Conservation (phyloP, 2,113 vertebrate species). For the Tyto alba region DNA sequence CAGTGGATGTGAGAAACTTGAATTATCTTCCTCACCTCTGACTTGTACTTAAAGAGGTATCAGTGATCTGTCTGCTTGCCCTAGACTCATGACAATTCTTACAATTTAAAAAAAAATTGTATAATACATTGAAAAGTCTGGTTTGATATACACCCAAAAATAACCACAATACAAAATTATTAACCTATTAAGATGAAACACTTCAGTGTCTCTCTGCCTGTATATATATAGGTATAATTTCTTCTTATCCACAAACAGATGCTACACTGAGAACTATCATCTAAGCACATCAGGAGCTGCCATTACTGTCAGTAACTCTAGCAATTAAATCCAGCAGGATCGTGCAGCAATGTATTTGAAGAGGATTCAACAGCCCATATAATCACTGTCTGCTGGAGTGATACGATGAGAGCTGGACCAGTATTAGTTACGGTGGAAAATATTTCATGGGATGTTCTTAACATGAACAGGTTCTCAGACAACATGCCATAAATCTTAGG, state of each 20-base stretch:
- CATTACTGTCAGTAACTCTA: background rate
- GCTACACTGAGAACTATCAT: background rate
- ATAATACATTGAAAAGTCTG: background rate
- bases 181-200: background rate
- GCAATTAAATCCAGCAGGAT: background rate
- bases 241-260: background rate
- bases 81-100: background rate
- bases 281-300: background rate
- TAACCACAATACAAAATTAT: background rate
- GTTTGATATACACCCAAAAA: background rate
- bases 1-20: background rate
- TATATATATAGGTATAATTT: background rate
- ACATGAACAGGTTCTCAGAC: background rate
- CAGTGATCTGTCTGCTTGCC: background rate
- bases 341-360: background rate
- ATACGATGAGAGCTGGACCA: background rate
- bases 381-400: background rate
- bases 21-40: background rate
- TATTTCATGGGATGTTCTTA: background rate
- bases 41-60: background rate
- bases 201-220: too few relatives aligned
- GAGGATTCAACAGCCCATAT: background rate
- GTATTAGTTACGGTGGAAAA: background rate
- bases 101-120: background rate
- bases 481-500: background rate